These are phyloP conservation scores for Trididemnum miniatum DNA, from an alignment of 23 tunicate genomes.

Conservation along the genomic window DNA sequence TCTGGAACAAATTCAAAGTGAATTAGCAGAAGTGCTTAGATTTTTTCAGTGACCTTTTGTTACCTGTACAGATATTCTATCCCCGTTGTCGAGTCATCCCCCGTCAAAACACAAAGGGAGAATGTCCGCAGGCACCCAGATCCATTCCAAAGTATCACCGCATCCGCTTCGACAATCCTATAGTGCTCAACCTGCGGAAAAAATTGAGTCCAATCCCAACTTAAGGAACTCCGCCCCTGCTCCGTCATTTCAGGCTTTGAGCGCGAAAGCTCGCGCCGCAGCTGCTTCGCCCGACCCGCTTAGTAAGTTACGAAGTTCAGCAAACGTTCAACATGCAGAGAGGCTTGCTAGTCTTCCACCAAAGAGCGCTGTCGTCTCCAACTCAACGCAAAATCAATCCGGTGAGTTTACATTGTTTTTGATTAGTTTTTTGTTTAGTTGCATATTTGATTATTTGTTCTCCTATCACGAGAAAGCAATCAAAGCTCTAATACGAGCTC, in stretches of 20 bases:
- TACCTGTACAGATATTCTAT: conserved; percentile 38
- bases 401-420: too few species aligned
- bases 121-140: conserved; percentile 31
- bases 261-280: background rate
- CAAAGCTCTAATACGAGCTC: too few species aligned
- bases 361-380: too few species aligned
- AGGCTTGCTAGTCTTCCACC: background rate
- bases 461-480: too few species aligned
- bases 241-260: background rate
- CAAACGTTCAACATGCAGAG: background rate
- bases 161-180: conserved; percentile 60
- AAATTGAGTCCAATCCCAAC: background rate
- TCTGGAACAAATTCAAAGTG: too few species aligned
- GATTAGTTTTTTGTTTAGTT: too few species aligned
- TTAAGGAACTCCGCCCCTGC: conserved; percentile 11
- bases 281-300: background rate
- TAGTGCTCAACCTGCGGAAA: conserved; percentile 19
- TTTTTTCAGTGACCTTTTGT: too few species aligned
- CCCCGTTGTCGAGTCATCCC: conserved; percentile 35
- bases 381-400: too few species aligned
- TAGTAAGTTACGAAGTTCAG: too few species aligned
- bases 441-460: too few species aligned
- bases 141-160: conserved; percentile 48
- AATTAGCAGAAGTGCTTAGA: too few species aligned
- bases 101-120: background rate